Evolutionary conservation across 2,113 vertebrate species (phyloP), one percentile per base, ranked within the genome.

Genomic region (Pollachius pollachius): DNA sequence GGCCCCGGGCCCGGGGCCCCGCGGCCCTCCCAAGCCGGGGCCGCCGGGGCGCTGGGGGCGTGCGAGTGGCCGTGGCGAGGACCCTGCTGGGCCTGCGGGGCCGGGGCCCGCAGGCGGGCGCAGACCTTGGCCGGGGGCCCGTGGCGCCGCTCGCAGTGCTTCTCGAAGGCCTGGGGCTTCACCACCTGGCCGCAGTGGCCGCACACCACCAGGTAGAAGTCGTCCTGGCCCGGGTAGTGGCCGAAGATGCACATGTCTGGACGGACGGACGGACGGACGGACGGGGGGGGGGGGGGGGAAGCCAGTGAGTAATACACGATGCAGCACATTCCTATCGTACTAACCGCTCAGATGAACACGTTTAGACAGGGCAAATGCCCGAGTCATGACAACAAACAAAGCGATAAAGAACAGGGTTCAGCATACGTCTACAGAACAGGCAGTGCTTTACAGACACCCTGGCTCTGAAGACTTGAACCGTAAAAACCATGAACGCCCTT

Each of bases 181-280:
- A 98, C 95, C 70, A 97, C 95, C 77, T 96, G 96, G 84, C 94
- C 91, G 87, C 96, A 98, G 65, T 97, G 95, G 89, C 94, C 95
- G 87, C 96, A 98, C 23, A 97, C 95, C 86, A 98, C 96, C 89
- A 98, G 90, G 92, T 94, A 98, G 87, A 97, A 98, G 84, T 98
- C 95, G 1, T 97, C 96, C 0, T 96, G 95, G 1, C 95, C 95
- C 0, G 96, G 96, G 83, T 94, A 97, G 77, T 97, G 95, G 71
- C 96, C 96, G 9, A 97, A 98, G 89, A 97, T 96, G 77, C 91
- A 95, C 96, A 97, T 98, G 90, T 98, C 96, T 98, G 75, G 2
- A 11, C n/a, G n/a, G n/a, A n/a, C n/a, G n/a, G n/a, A n/a, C n/a
- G n/a, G n/a, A n/a, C n/a, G n/a, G n/a, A n/a, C n/a, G n/a, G n/a